Evolutionary conservation across 2,888 invertebrate genomes (phyloP), one percentile per base, ranked within the genome.

Genomic region (Tyria jacobaeae): DNA sequence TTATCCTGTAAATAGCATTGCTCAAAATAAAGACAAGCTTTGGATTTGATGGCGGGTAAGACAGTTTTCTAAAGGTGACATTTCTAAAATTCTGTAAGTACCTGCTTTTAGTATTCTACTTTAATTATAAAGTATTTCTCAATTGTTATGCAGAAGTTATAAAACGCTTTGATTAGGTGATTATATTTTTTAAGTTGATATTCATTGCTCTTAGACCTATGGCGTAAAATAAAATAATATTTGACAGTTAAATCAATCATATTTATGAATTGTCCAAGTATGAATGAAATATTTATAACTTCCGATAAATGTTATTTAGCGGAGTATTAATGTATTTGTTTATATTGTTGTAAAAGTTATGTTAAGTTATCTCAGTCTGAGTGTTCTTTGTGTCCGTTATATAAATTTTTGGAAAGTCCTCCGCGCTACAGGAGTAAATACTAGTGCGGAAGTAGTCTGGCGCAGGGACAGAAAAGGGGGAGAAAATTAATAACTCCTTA

Each of bases 121-220:
- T n/a, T n/a, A 17, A 31, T 57, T 62, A 68, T 64, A 60, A 52
- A 21, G 37, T 3, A 53, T 68, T 59, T n/a, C 61, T 24, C 53
- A 53, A 60, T 68, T 59, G 64, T 62, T 66, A 44, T 35, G n/a
- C 7, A 58, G n/a, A 31, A 35, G n/a, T 56, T 60, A 25, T 39
- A 47, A 62, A 74, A 47, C 17, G 27, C 47, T 63, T 76, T 70
- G 37, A 48, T 63, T 65, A 60, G 56, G 44, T n/a, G 35, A 14
- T 51, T 35, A 51, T 7, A 4, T 35, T 51, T 34, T 35, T 14
- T 34, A 35, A 35, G 35, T 51, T 24, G 21, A 12, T 21, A 21
- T 51, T 35, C 14, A 34, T 51, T 51, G 34, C 34, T 51, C 12
- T 31, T 9, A 21, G 14, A 4, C 12, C 12, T 50, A 14, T 34